Evolutionary conservation across 2,797 vertebrate genomes (phyloP).

Genomic region (Melanotaenia parkinsoni): DNA sequence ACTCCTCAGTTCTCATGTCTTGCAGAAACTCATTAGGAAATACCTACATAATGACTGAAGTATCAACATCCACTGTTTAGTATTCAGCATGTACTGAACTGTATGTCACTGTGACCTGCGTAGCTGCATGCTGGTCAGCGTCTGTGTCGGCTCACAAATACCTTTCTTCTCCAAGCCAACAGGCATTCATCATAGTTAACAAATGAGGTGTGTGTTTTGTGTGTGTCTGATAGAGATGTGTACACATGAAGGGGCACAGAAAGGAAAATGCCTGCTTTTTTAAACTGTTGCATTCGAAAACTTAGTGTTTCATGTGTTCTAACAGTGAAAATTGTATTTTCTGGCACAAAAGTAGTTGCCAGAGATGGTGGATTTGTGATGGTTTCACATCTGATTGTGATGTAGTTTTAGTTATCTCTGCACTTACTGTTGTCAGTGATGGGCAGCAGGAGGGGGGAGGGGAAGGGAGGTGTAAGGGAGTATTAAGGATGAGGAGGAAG

Average conservation of each 20-base stretch:
- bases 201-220: slow-evolving; percentile 13
- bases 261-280: not conserved
- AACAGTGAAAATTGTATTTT: not conserved
- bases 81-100: slow-evolving; percentile 25
- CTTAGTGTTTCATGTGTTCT: not conserved
- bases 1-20: not conserved
- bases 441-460: slow-evolving; percentile 11
- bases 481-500: slow-evolving; percentile 46
- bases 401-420: not conserved
- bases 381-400: not conserved
- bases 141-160: slow-evolving; percentile 56
- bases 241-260: not conserved
- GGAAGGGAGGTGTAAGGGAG: slow-evolving; percentile 48
- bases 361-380: not conserved
- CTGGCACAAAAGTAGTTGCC: not conserved
- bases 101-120: slow-evolving; percentile 69
- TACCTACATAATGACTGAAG: not conserved
- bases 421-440: slow-evolving; percentile 5
- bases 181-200: slow-evolving; percentile 57
- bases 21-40: slow-evolving; percentile 13
- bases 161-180: slow-evolving; percentile 57
- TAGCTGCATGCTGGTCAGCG: slow-evolving; percentile 36
- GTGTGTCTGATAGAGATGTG: slow-evolving; percentile 4
- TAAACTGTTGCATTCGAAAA: not conserved
- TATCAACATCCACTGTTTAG: slow-evolving; percentile 22